These are phyloP conservation scores for Heliopora coerulea DNA, from an alignment of 92 coral and sea anemone species.

Conservation along the genomic window DNA sequence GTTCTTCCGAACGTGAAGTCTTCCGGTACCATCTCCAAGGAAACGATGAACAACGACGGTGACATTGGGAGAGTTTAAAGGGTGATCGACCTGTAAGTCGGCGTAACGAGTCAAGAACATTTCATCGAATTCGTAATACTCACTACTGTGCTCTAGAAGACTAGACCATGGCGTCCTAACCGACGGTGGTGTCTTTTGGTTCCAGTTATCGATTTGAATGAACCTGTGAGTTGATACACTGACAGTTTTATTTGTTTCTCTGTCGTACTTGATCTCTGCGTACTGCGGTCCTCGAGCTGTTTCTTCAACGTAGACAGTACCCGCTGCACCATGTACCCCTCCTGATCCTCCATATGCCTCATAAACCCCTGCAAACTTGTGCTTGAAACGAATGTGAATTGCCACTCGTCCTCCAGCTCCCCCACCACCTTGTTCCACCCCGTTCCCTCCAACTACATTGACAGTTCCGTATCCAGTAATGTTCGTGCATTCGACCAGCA, in stretches of 20 bases:
- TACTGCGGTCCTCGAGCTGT: slow-evolving; percentile 97
- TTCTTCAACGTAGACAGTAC: slow-evolving; percentile 92
- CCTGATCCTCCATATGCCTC: slow-evolving; percentile 90
- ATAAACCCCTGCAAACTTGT: slow-evolving; percentile 77
- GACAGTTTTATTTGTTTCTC: slow-evolving; percentile 65
- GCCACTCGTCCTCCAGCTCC: slow-evolving; percentile 94
- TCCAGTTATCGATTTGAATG: slow-evolving; percentile 78
- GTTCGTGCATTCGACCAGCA: slow-evolving; percentile 87
- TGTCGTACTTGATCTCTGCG: slow-evolving; percentile 89
- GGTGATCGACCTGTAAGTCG: slow-evolving; percentile 81
- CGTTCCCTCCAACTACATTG: slow-evolving; percentile 87
- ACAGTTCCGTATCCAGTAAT: slow-evolving; percentile 95
- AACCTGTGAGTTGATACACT: slow-evolving; percentile 76
- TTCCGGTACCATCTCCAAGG: slow-evolving; percentile 93
- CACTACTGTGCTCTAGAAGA: slow-evolving; percentile 73
- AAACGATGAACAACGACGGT: slow-evolving; percentile 89
- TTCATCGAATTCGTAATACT: slow-evolving; percentile 81
- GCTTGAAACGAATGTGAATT: slow-evolving; percentile 81
- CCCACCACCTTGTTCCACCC: slow-evolving; percentile 71
- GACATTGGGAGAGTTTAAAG: slow-evolving; percentile 75
- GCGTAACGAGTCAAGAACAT: slow-evolving; percentile 78
- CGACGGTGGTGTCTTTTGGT: slow-evolving; percentile 70
- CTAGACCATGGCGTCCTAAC: too few species aligned
- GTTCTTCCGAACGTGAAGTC: slow-evolving; percentile 77
- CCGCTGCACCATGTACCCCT: slow-evolving; percentile 80